Conservation (phyloP, 1,140 invertebrate species). For the Ceratosolen solmsi region DNA sequence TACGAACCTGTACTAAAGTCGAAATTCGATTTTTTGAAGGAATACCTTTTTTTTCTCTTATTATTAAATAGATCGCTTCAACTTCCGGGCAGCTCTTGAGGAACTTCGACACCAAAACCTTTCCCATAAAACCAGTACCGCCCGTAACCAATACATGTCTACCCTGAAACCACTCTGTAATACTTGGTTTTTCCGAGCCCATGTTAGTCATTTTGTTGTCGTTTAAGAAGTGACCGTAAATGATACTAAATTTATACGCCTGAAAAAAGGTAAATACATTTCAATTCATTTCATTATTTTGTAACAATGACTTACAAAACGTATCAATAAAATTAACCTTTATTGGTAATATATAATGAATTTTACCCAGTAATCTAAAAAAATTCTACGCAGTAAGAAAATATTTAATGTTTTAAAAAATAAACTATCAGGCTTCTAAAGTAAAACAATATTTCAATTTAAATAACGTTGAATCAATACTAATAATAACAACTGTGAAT, state of each 20-base stretch:
- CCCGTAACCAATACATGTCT: slow-evolving; percentile 76
- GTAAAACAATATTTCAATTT: too few species aligned
- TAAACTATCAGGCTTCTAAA: too few species aligned
- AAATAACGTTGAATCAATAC: too few species aligned
- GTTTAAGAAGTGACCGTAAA: too few species aligned
- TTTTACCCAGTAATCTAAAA: too few species aligned
- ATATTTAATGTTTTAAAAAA: too few species aligned
- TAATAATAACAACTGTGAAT: too few species aligned
- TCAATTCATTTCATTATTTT: too few species aligned
- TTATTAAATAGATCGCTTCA: slow-evolving; percentile 79
- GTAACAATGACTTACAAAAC: too few species aligned
- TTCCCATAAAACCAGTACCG: slow-evolving; percentile 84
- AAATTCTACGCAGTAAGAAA: too few species aligned
- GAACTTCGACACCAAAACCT: slow-evolving; percentile 83
- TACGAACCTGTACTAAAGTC: slow-evolving; percentile 66
- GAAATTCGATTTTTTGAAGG: slow-evolving; percentile 68
- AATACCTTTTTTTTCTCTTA: slow-evolving; percentile 81
- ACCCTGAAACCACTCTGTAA: slow-evolving; percentile 76
- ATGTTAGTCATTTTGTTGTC: not conserved
- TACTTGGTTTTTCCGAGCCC: slow-evolving; percentile 51
- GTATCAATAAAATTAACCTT: too few species aligned
- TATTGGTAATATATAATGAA: too few species aligned
- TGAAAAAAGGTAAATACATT: not conserved
- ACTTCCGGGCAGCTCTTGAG: slow-evolving; percentile 80
- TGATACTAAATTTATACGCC: not conserved